Evolutionary conservation across 2,797 vertebrate genomes (phyloP).

Genomic region (Amblyopsis hoosieri): DNA sequence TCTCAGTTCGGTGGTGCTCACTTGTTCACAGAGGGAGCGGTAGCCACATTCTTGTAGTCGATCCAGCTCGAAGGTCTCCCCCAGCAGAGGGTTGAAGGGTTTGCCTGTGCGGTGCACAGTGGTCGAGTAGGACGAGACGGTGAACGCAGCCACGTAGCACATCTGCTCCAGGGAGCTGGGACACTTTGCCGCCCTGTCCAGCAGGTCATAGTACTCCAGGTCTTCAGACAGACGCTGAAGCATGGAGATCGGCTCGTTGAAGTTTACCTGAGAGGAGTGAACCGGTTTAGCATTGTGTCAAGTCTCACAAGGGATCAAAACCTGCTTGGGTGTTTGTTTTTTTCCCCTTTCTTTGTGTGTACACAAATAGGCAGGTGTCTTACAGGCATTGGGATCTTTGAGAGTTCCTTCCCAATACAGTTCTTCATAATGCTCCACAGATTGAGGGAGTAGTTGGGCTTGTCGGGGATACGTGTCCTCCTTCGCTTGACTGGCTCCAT

Average conservation of each 20-base stretch:
- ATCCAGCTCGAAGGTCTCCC: constrained; percentile 95
- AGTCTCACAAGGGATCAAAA: not conserved
- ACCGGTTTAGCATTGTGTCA: not conserved
- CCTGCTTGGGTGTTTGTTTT: not conserved
- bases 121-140: constrained; percentile 94
- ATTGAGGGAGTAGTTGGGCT: constrained; percentile 96
- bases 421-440: constrained; percentile 98
- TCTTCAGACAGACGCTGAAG: constrained; percentile 94
- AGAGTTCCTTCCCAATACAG: constrained; percentile 94
- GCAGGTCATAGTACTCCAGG: constrained; percentile 92
- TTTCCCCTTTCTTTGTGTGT: not conserved
- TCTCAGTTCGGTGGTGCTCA: constrained; percentile 36
- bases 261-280: constrained; percentile 85
- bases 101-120: constrained; percentile 95
- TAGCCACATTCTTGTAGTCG: constrained; percentile 88
- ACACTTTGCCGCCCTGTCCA: constrained; percentile 88
- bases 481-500: constrained; percentile 83
- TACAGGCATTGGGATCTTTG: constrained; percentile 97
- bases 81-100: constrained; percentile 95
- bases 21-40: constrained; percentile 95
- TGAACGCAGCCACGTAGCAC: constrained; percentile 94
- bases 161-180: constrained; percentile 92
- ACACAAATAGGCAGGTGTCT: constrained; percentile 36
- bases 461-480: constrained; percentile 88
- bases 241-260: constrained; percentile 96